Conservation (phyloP, 2,113 vertebrate genomes). For the Ibidorhyncha struthersii region DNA sequence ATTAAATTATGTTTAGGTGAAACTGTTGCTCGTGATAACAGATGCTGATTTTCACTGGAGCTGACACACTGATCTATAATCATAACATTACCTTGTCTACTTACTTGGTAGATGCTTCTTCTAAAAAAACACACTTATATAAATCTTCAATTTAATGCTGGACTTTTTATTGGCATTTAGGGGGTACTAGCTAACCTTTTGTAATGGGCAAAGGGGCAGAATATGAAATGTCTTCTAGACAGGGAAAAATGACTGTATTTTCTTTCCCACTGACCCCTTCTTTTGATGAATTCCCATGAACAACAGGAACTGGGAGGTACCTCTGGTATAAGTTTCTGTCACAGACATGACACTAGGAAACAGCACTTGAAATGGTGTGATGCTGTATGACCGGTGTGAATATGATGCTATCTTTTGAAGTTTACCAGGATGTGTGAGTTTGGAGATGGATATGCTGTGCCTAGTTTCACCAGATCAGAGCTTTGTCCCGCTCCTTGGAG, state of each 20-base stretch:
- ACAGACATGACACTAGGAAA: neutral
- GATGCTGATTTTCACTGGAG: neutral
- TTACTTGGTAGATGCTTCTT: neutral
- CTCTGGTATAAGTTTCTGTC: neutral
- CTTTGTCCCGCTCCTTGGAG: neutral
- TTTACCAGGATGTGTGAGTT: neutral
- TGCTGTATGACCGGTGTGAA: neutral
- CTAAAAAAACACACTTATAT: neutral
- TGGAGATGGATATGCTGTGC: neutral
- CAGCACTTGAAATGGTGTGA: neutral
- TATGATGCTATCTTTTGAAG: neutral
- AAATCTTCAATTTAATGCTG: neutral
- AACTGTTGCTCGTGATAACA: neutral
- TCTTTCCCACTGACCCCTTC: neutral
- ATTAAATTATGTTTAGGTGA: neutral
- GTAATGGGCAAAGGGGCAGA: neutral
- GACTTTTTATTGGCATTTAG: neutral
- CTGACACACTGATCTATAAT: neutral
- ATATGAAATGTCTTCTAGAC: neutral
- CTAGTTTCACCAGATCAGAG: neutral
- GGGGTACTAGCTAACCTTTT: neutral
- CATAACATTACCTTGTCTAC: neutral
- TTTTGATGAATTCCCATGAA: neutral
- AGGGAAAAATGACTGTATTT: neutral
- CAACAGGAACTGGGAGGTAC: neutral